These are phyloP conservation scores for Anguilla rostrata DNA, from an alignment of 2,113 vertebrate species.

Conservation along the genomic window DNA sequence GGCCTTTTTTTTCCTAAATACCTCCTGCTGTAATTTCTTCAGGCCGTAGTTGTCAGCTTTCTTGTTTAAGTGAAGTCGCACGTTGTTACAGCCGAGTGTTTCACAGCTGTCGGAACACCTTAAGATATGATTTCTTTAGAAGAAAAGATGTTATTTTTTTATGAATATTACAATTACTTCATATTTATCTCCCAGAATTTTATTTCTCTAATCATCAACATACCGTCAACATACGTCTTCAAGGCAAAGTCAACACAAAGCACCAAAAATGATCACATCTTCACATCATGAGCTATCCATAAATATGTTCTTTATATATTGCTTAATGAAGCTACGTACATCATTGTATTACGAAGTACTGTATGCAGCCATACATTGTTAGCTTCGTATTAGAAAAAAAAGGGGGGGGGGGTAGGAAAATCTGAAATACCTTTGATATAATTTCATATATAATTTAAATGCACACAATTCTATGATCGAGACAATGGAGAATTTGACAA, in stretches of 20 bases:
- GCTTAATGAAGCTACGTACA: not conserved
- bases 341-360: not conserved
- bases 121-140: not conserved
- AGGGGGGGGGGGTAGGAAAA: not conserved
- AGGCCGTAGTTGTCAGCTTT: not conserved
- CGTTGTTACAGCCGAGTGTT: not conserved
- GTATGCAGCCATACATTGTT: not conserved
- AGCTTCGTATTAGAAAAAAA: not conserved
- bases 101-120: not conserved
- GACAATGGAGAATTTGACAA: not conserved
- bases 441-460: not conserved
- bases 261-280: slow-evolving; percentile 7
- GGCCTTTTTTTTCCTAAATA: not conserved
- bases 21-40: not conserved
- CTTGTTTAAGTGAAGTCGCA: slow-evolving; percentile 1
- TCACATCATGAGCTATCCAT: not conserved
- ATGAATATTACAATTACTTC: slow-evolving; percentile 18
- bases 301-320: not conserved
- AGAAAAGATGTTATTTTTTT: slow-evolving; percentile 14
- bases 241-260: slow-evolving; percentile 14
- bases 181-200: slow-evolving; percentile 15
- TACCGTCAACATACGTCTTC: slow-evolving; percentile 1
- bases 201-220: slow-evolving; percentile 1
- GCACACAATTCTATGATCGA: not conserved
- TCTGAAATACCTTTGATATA: not conserved